Percentiles rank a stretch among this genome's conserved stretches.
Conservation (phyloP, 2,888 invertebrate genomes). For the Drosophila vallismaia region DNA sequence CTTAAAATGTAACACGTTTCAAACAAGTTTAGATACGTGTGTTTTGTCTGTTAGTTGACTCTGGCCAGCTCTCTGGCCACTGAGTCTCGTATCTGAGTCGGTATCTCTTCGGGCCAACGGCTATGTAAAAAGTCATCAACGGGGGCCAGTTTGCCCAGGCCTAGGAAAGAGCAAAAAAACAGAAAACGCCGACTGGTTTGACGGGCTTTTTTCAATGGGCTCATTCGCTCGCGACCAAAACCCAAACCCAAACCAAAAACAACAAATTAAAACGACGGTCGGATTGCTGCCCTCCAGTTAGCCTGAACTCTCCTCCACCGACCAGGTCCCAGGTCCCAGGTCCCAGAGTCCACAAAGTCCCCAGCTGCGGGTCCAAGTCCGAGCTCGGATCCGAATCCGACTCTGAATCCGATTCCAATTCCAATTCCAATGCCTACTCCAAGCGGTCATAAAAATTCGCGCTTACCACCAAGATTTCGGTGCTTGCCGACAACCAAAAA, state of each 20-base stretch:
- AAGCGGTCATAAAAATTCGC: constrained; percentile 70
- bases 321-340: constrained; percentile 18
- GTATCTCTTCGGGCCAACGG: constrained; percentile 58
- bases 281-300: constrained; percentile 42
- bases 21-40: constrained; percentile 78
- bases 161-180: constrained; percentile 68
- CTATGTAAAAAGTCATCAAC: constrained; percentile 76
- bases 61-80: constrained; percentile 13
- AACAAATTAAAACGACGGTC: constrained; percentile 16
- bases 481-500: constrained; percentile 11
- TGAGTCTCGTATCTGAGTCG: constrained; percentile 35
- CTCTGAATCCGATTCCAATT: constrained; percentile 3
- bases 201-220: constrained; percentile 73
- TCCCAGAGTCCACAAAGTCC: no score
- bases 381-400: neutral
- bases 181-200: constrained; percentile 66
- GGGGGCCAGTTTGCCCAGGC: constrained; percentile 52
- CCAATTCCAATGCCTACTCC: constrained; percentile 44
- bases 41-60: constrained; percentile 41
- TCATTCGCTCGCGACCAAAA: constrained; percentile 42
- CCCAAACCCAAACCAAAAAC: neutral
- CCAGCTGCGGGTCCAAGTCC: constrained; percentile 17
- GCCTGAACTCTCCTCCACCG: constrained; percentile 55
- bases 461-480: constrained; percentile 24
- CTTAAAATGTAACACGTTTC: constrained; percentile 78